Evolutionary conservation across 2,797 vertebrate species (phyloP), one percentile per base, ranked within the genome.

Genomic region (Zalophus californianus): DNA sequence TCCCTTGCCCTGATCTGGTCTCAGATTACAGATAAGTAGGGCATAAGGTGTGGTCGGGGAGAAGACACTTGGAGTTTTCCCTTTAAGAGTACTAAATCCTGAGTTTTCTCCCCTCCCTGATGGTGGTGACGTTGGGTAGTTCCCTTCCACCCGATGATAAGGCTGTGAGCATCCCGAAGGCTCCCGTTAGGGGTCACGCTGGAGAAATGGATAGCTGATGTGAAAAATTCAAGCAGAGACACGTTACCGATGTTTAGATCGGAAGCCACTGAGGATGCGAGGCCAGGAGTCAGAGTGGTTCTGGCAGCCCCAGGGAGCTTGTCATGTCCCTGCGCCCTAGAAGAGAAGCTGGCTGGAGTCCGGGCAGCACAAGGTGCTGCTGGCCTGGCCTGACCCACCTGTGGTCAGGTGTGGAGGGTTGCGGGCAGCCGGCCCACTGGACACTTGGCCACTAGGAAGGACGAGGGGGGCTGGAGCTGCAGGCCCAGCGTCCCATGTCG

Each of bases 361-460:
- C 0, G 44, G 6, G 58, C 1, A 3, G 58, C 11, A 0, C 5
- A 41, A 32, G 77, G 77, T 6, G 56, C 64, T 35, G 35, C 72
- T 14, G 38, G 80, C 68, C 29, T 9, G 66, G 58, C 32, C 5
- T 5, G 21, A 60, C 62, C n/a, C 13, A 38, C 20, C 56, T 4
- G 3, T 48, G 27, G 62, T 21, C 29, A 10, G 38, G 10, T 2
- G 7, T 64, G 79, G 18, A 18, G 75, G 58, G 64, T 56, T 73
- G 38, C 20, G 1, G 58, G 50, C 10, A 23, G 38, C 14, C 15
- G 0, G 48, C 75, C 5, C 48, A 3, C 14, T 0, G 0, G 29
- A 32, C 16, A 56, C 60, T 16, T 5, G 4, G 68, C 86, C 58
- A 77, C 70, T 23, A 2, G 58, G 66, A 77, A 72, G 90, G 52